Base-by-base conservation (phyloP, 2,888 invertebrate species). In the Calameuta filiformis region DNA sequence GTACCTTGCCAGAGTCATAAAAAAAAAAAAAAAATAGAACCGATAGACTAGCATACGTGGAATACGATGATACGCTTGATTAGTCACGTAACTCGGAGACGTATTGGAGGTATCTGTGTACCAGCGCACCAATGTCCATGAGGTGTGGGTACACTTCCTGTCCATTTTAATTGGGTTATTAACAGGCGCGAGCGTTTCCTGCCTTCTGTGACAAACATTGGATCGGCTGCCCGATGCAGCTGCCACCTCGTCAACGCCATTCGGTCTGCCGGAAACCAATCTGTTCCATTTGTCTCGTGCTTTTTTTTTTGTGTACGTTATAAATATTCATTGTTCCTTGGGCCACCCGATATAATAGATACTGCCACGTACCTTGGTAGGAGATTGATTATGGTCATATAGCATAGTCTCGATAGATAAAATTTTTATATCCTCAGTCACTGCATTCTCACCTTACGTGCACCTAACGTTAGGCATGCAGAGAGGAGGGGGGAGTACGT, bases 151-250 rank as follows among this genome's bases (percentile, higher is more conserved):
- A 76, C 80, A 83, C 85, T 86, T 87, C 87, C 87, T 87, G 87
- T 85, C 81, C 86, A 81, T 87, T 87, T 87, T 87, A 87, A 87
- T 87, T 87, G 87, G 87, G 84, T 87, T 87, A 87, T 87, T 86
- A 87, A 87, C 87, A 86, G 86, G 80, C 77, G 85, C 87, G 83
- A 86, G 86, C 83, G 85, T 86, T 88, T 87, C 88, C 87, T 87
- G 87, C 85, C 87, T 86, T 83, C 86, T 86, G 84, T 81, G 87
- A 86, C 86, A 87, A 85, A 86, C 85, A 81, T 80, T 73, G 80
- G 81, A 75, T 80, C 80, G 82, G 78, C 77, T 81, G 77, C 76
- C 35, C 73, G 77, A 80, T 80, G 85, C 88, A 86, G 87, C 87
- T 87, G 87, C 82, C 84, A 78, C 82, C 81, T 84, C 83, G 84